phyloP scores from a whole-genome alignment of 2,797 vertebrate genomes.

The Octomys mimax region DNA sequence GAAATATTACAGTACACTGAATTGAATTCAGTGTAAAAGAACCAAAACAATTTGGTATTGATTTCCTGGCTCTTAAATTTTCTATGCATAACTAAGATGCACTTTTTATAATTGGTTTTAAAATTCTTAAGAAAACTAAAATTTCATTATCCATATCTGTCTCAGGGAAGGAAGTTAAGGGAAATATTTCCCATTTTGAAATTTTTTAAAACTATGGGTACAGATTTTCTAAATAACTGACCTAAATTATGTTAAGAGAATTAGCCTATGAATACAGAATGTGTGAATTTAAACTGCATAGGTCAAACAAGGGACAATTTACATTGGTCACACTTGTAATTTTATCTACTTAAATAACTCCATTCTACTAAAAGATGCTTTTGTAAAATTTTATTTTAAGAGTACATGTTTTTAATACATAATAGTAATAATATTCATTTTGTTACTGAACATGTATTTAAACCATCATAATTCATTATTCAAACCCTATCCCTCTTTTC shows the following conservation, averaged over 20 bases:
- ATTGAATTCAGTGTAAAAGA: not conserved
- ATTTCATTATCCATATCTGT: constrained; percentile 76
- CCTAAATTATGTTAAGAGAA: constrained; percentile 58
- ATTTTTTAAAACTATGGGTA: constrained; percentile 48
- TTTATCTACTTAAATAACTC: not conserved
- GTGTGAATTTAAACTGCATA: not conserved
- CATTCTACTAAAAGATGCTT: constrained; percentile 4
- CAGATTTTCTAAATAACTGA: not conserved
- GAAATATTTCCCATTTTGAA: constrained; percentile 46
- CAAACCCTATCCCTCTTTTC: not conserved
- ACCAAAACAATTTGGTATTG: constrained; percentile 23
- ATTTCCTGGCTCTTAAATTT: not conserved
- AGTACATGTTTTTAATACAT: not conserved
- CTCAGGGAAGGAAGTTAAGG: constrained; percentile 65
- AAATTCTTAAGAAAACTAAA: constrained; percentile 61
- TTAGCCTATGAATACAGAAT: not conserved
- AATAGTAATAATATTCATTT: not conserved
- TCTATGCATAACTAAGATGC: not conserved
- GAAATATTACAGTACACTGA: not conserved
- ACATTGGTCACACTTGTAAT: not conserved
- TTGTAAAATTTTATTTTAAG: too few species aligned
- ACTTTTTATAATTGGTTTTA: not conserved
- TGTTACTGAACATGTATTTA: not conserved
- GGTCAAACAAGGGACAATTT: not conserved
- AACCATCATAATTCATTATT: not conserved